Conservation (phyloP, 2,888 invertebrate genomes). For the Hydropsyche betteni region DNA sequence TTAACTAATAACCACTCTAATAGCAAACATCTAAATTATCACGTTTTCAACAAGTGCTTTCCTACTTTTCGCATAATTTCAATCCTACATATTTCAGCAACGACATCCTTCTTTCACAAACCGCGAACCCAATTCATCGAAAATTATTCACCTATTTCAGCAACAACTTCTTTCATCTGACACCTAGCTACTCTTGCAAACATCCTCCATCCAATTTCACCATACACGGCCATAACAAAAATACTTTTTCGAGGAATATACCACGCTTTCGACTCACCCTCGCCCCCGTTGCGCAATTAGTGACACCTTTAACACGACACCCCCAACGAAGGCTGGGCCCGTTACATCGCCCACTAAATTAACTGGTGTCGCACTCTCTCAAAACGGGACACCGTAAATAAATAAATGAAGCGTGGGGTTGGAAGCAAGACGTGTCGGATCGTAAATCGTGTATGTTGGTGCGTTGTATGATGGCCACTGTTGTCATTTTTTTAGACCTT, state of each 20-base stretch:
- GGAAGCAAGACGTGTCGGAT: slow-evolving; percentile 45
- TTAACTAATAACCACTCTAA: too few species aligned
- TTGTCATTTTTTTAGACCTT: too few species aligned
- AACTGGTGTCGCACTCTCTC: slow-evolving; percentile 50
- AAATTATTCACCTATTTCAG: too few species aligned
- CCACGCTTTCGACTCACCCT: slow-evolving; percentile 10
- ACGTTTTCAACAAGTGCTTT: too few species aligned
- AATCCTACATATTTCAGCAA: too few species aligned
- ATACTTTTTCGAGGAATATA: not conserved
- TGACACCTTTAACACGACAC: slow-evolving; percentile 47
- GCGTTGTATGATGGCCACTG: too few species aligned
- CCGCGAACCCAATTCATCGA: too few species aligned
- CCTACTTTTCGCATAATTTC: too few species aligned
- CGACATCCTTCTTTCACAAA: too few species aligned
- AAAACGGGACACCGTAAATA: slow-evolving; percentile 44
- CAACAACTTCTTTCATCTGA: too few species aligned
- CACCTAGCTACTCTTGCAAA: too few species aligned
- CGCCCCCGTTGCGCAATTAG: slow-evolving; percentile 47
- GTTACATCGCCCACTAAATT: slow-evolving; percentile 48
- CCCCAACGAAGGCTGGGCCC: slow-evolving; percentile 30
- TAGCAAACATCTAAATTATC: too few species aligned
- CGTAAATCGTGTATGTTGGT: slow-evolving; percentile 27
- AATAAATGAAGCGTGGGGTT: slow-evolving; percentile 46
- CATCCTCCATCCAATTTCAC: not conserved
- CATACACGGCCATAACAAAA: not conserved